Evolutionary conservation across 2,888 invertebrate genomes (phyloP).

Genomic region (Lycocerus yunnanus): DNA sequence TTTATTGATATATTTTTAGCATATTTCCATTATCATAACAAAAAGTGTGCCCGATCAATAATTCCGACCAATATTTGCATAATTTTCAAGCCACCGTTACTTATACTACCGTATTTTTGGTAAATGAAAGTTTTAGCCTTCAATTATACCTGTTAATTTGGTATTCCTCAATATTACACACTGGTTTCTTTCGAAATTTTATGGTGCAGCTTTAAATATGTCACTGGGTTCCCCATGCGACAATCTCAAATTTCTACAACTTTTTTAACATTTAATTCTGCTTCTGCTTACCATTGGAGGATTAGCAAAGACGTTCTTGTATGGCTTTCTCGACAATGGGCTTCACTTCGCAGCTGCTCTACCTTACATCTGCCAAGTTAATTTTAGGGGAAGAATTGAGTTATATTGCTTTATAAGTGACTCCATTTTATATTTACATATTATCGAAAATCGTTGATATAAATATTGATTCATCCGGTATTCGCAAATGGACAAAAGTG

Average conservation of each 20-base stretch:
- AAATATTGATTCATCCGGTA: too few species aligned
- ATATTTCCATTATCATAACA: not conserved
- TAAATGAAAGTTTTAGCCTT: not conserved
- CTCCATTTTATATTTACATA: not conserved
- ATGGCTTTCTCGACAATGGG: not conserved
- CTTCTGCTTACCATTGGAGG: not conserved
- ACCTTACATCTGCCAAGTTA: conserved; percentile 1
- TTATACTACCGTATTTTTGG: not conserved
- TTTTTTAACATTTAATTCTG: not conserved
- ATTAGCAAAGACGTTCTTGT: not conserved
- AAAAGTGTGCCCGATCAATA: not conserved
- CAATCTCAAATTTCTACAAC: too few species aligned
- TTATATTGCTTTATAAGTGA: not conserved
- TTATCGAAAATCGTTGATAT: too few species aligned
- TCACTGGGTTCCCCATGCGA: not conserved
- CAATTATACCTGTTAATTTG: not conserved
- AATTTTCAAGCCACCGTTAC: not conserved
- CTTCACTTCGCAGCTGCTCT: not conserved
- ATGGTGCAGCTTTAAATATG: not conserved
- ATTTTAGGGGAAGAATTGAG: not conserved
- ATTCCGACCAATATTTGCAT: not conserved
- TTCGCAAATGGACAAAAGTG: too few species aligned
- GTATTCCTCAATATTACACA: not conserved
- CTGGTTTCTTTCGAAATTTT: not conserved
- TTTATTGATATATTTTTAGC: not conserved